A percentile compares a stretch with the other conserved stretches of the same genome.
Conservation (phyloP, 2,797 vertebrate genomes). For the Lates japonicus region DNA sequence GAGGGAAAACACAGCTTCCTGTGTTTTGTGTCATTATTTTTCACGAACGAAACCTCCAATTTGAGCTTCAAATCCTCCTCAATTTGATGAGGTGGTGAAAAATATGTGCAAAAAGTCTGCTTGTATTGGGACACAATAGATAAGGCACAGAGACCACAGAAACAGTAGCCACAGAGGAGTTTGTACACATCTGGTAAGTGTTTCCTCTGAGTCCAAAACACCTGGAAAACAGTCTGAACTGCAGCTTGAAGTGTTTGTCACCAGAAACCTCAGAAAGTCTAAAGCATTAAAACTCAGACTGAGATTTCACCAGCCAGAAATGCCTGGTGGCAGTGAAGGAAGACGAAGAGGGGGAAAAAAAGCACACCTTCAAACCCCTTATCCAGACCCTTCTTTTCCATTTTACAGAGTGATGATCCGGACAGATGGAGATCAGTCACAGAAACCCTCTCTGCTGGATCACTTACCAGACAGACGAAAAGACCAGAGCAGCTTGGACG, state of each 20-base stretch:
- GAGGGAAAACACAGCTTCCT: constrained; percentile 3
- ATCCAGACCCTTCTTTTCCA: constrained; percentile 71
- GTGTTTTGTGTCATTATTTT: background rate
- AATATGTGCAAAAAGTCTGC: background rate
- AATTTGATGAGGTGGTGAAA: background rate
- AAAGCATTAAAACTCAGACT: constrained; percentile 32
- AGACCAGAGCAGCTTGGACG: constrained; percentile 47
- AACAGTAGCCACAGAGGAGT: constrained; percentile 20
- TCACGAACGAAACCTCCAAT: background rate
- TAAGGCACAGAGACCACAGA: background rate
- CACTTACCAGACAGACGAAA: constrained; percentile 52
- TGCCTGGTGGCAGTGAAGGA: constrained; percentile 34
- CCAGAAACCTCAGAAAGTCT: constrained; percentile 8
- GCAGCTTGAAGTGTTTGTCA: constrained; percentile 13
- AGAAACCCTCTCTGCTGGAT: constrained; percentile 61
- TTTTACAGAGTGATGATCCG: constrained; percentile 61
- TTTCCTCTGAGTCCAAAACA: constrained; percentile 36
- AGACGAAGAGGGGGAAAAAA: constrained; percentile 18
- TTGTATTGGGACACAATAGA: background rate
- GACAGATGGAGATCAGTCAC: constrained; percentile 60
- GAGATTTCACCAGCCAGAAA: constrained; percentile 23
- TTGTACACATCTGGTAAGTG: constrained; percentile 30
- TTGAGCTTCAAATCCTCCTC: background rate
- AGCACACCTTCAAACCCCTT: constrained; percentile 60
- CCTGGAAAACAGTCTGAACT: constrained; percentile 49